Evolutionary conservation across 2,888 invertebrate species (phyloP).

Genomic region (Pecten maximus): DNA sequence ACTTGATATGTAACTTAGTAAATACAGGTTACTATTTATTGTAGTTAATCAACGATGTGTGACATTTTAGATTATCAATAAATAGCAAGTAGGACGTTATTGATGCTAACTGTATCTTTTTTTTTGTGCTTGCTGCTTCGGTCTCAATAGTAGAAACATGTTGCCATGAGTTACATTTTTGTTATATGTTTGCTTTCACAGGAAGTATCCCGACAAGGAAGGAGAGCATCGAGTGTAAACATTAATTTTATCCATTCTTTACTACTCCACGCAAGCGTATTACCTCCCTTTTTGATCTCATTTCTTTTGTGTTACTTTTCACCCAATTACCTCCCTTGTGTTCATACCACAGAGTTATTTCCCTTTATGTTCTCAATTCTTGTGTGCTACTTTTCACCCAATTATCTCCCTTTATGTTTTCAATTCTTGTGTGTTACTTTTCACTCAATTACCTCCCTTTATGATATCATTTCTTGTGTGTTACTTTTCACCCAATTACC

Average conservation of each 20-base stretch:
- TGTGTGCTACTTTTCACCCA: background rate
- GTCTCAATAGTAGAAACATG: too few species aligned
- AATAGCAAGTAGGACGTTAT: background rate
- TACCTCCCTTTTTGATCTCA: too few species aligned
- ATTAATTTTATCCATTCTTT: background rate
- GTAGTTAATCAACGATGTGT: background rate
- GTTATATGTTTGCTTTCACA: background rate
- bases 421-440: background rate
- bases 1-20: background rate
- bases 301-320: background rate
- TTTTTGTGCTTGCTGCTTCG: background rate
- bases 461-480: background rate
- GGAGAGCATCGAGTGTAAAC: background rate
- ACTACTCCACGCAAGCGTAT: background rate
- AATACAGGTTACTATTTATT: background rate
- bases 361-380: background rate
- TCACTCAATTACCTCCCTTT: background rate
- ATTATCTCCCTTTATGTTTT: background rate
- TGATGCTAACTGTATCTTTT: background rate
- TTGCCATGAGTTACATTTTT: background rate
- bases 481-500: background rate
- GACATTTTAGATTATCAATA: background rate
- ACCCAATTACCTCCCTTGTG: background rate
- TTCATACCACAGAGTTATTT: background rate
- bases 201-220: constrained; percentile 12